These are phyloP conservation scores for Cyanoliseus patagonus DNA, from an alignment of 2,113 vertebrate species.

Conservation along the genomic window DNA sequence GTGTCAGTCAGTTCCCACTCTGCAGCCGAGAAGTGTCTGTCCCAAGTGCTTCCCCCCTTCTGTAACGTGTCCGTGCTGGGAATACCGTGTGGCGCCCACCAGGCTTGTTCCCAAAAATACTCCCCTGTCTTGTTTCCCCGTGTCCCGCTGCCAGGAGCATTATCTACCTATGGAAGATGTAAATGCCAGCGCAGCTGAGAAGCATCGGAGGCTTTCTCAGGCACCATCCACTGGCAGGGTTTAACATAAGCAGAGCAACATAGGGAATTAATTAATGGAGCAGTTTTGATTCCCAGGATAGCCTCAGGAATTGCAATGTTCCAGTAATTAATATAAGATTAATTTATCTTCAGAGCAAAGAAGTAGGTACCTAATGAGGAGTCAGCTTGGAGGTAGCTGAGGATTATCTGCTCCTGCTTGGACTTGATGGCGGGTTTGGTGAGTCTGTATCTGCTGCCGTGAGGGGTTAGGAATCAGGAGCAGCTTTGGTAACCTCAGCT, in stretches of 20 bases:
- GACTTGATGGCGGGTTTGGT: neutral
- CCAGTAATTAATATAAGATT: neutral
- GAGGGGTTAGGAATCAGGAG: neutral
- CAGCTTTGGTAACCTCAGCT: neutral
- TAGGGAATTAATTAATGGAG: neutral
- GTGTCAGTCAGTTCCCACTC: neutral
- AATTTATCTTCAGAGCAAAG: neutral
- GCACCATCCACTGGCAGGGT: neutral
- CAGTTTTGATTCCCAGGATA: neutral
- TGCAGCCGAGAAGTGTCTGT: accelerated
- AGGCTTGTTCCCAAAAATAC: neutral
- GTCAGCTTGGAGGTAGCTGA: neutral
- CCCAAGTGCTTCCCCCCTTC: neutral
- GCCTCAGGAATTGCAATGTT: neutral
- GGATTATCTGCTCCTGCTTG: neutral
- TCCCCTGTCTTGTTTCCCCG: accelerated
- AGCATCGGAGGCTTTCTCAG: neutral
- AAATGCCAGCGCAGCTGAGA: neutral
- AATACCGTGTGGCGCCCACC: neutral
- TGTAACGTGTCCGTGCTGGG: accelerated
- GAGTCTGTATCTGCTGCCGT: neutral
- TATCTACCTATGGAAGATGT: neutral
- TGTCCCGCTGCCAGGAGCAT: accelerated
- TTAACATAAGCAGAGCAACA: accelerated
- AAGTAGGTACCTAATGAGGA: neutral